phyloP scores from a whole-genome alignment of 2,797 vertebrate species.

The Sebastes elongatus region DNA sequence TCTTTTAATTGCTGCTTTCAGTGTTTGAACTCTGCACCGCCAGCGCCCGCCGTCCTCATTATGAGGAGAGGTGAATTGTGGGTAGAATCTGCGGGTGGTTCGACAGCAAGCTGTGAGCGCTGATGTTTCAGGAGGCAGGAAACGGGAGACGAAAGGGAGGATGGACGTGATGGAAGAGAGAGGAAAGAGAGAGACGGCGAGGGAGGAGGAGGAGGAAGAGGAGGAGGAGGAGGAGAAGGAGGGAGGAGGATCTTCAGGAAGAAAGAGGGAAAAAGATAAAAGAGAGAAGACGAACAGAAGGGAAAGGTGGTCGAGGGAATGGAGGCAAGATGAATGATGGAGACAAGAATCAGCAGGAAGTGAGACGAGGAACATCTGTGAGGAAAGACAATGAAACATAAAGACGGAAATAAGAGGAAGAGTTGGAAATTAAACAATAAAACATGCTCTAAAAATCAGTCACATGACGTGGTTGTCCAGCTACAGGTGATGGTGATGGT shows the following conservation, averaged over 20 bases:
- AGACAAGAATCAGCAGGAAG: background rate
- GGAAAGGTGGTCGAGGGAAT: slow-evolving; percentile 7
- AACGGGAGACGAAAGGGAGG: slow-evolving; percentile 36
- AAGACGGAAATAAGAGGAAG: background rate
- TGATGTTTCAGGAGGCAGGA: slow-evolving; percentile 56
- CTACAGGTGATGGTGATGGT: background rate
- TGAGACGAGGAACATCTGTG: background rate
- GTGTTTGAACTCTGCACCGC: slow-evolving; percentile 53
- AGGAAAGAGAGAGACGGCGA: background rate
- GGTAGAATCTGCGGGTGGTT: slow-evolving; percentile 56
- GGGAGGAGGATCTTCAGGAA: background rate
- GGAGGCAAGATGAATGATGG: background rate
- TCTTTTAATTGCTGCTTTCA: slow-evolving; percentile 54
- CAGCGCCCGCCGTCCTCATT: slow-evolving; percentile 54
- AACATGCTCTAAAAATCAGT: background rate
- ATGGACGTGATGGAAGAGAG: slow-evolving; percentile 3
- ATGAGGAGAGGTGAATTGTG: slow-evolving; percentile 62
- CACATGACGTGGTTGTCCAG: background rate
- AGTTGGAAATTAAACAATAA: background rate
- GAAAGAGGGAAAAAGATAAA: background rate
- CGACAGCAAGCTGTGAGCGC: slow-evolving; percentile 53
- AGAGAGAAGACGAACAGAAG: background rate
- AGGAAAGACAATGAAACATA: background rate
- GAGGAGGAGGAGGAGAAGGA: no score
- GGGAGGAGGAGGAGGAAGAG: background rate